Conservation (phyloP, 2,888 invertebrate species). For the Pocota personata region DNA sequence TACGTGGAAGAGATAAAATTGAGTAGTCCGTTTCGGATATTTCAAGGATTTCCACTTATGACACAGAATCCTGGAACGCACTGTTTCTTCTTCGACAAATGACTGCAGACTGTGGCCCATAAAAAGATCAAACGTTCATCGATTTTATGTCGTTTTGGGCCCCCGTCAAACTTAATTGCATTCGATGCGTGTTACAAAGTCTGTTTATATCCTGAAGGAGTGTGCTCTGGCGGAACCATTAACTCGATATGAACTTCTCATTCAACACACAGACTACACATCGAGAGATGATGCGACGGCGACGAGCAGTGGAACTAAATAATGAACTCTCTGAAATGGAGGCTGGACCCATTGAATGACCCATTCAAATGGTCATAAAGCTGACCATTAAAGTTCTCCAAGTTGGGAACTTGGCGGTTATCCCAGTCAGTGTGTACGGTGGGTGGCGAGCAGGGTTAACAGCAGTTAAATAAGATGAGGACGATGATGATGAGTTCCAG, state of each 20-base stretch:
- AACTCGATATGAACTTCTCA: conserved; percentile 71
- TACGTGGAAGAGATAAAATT: conserved; percentile 64
- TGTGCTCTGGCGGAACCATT: conserved; percentile 58
- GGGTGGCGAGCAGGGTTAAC: conserved; percentile 15
- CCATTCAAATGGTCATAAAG: conserved; percentile 75
- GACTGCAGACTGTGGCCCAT: conserved; percentile 42
- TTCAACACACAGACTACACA: conserved; percentile 12
- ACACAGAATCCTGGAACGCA: conserved; percentile 58
- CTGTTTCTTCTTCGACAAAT: conserved; percentile 45
- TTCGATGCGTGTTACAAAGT: conserved; percentile 72
- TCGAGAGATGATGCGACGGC: conserved; percentile 21
- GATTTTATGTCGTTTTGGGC: conserved; percentile 72
- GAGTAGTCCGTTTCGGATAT: conserved; percentile 71
- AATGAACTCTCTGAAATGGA: conserved; percentile 73
- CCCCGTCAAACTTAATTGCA: conserved; percentile 72
- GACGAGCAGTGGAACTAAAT: conserved; percentile 59
- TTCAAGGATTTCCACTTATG: conserved; percentile 73
- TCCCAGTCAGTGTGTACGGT: conserved; percentile 32
- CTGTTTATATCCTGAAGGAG: conserved; percentile 68
- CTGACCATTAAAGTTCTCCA: conserved; percentile 73
- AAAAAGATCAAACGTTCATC: conserved; percentile 73
- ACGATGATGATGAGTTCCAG: conserved; percentile 62
- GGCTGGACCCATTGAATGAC: conserved; percentile 73
- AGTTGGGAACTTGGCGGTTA: conserved; percentile 68
- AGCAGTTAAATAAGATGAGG: conserved; percentile 57